Evolutionary conservation across 1,140 invertebrate genomes (phyloP).

Genomic region (Holotrichia oblita): DNA sequence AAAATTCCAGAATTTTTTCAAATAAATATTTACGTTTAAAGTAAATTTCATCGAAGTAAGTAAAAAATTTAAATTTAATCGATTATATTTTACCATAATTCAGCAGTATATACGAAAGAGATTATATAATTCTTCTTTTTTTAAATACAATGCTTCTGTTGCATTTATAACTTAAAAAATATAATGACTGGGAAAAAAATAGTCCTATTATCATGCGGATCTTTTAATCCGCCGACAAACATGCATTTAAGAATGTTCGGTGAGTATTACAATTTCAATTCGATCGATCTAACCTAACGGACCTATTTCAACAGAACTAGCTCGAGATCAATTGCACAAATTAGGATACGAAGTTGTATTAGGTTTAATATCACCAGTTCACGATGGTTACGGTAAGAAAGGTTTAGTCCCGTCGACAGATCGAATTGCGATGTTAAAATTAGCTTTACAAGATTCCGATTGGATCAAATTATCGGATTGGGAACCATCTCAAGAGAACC

Average conservation of each 20-base stretch:
- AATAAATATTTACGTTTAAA: too few relatives aligned
- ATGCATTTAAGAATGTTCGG: constrained; percentile 98
- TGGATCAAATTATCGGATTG: constrained; percentile 90
- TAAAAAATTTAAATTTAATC: too few relatives aligned
- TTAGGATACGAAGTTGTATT: constrained; percentile 83
- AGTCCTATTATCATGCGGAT: constrained; percentile 91
- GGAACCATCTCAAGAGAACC: constrained; percentile 79
- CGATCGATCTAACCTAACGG: constrained; percentile 25
- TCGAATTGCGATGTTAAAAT: constrained; percentile 82
- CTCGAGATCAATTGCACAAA: constrained; percentile 85
- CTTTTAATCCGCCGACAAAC: constrained; percentile 95
- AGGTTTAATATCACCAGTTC: constrained; percentile 93
- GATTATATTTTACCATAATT: too few relatives aligned
- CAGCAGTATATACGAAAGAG: too few relatives aligned
- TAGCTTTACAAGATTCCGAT: constrained; percentile 77
- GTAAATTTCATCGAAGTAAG: too few relatives aligned
- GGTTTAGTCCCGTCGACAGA: constrained; percentile 80
- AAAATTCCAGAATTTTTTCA: too few relatives aligned
- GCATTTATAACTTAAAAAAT: too few relatives aligned
- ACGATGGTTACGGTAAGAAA: constrained; percentile 92
- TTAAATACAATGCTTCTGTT: too few relatives aligned
- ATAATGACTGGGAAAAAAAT: constrained; percentile 75
- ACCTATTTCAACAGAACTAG: constrained; percentile 81
- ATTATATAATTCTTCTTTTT: too few relatives aligned
- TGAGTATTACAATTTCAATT: constrained; percentile 64